These are phyloP conservation scores for Ptychobarbus kaznakovi DNA, from an alignment of 2,797 vertebrate genomes.

Conservation along the genomic window DNA sequence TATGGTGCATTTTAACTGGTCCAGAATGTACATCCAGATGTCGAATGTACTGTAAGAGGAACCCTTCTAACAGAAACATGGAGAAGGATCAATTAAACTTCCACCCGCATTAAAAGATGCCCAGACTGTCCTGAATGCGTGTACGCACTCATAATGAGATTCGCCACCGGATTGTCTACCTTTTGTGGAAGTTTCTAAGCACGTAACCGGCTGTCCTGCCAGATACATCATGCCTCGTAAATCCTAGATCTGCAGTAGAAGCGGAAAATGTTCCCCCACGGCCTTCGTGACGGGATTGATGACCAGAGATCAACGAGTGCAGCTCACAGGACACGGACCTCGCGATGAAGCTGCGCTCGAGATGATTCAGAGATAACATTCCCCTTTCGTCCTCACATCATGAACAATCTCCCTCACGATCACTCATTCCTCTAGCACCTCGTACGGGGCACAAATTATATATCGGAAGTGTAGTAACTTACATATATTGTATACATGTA, in stretches of 20 bases:
- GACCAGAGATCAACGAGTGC: slow-evolving; percentile 14
- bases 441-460: slow-evolving; percentile 56
- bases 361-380: slow-evolving; percentile 16
- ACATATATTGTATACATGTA: slow-evolving; percentile 63
- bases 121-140: slow-evolving; percentile 56
- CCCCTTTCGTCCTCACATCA: background rate
- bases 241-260: background rate
- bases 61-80: background rate
- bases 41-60: slow-evolving; percentile 62
- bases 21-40: slow-evolving; percentile 70
- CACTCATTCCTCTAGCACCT: slow-evolving; percentile 16
- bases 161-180: background rate
- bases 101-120: background rate
- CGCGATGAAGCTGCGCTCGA: background rate
- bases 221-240: background rate
- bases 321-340: slow-evolving; percentile 23
- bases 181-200: slow-evolving; percentile 5
- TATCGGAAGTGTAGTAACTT: slow-evolving; percentile 58
- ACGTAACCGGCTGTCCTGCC: background rate
- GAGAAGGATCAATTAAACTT: background rate
- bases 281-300: background rate
- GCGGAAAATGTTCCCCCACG: background rate
- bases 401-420: slow-evolving; percentile 26
- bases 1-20: slow-evolving; percentile 22
- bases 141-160: slow-evolving; percentile 5